Percentiles rank a stretch among this genome's conserved stretches.
Evolutionary conservation across 2,113 vertebrate genomes (phyloP).

Genomic region (Illadopsis cleaveri): DNA sequence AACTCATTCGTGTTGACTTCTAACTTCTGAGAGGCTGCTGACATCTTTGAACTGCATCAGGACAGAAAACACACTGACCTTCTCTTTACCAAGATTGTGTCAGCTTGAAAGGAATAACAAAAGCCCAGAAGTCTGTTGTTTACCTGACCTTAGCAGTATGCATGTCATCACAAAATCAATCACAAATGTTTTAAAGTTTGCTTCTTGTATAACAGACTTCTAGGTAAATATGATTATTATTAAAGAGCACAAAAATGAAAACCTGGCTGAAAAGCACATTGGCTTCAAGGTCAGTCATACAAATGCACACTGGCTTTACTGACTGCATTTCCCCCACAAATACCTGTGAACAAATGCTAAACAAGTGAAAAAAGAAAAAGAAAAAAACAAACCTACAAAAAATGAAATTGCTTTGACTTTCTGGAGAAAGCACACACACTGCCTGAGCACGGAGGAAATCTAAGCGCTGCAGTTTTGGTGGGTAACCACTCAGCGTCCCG

Average conservation of each 20-base stretch:
- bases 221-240: not conserved
- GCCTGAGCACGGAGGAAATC: not conserved
- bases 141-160: not conserved
- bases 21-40: not conserved
- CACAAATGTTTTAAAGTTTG: not conserved
- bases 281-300: not conserved
- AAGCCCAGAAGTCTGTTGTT: not conserved
- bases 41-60: not conserved
- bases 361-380: not conserved
- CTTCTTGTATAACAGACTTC: not conserved
- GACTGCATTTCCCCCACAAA: not conserved
- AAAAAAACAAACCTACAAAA: not conserved
- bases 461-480: not conserved
- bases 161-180: not conserved
- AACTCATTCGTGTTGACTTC: not conserved
- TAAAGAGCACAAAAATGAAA: not conserved
- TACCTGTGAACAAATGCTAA: not conserved
- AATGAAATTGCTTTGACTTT: not conserved
- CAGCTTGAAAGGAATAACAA: not conserved
- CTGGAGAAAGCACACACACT: not conserved
- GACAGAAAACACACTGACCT: not conserved
- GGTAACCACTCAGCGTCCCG: not conserved
- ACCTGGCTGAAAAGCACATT: not conserved
- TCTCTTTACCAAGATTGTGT: not conserved
- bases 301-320: not conserved